These are phyloP conservation scores for Nycticebus coucang DNA, from an alignment of 2,113 vertebrate genomes.

Conservation along the genomic window DNA sequence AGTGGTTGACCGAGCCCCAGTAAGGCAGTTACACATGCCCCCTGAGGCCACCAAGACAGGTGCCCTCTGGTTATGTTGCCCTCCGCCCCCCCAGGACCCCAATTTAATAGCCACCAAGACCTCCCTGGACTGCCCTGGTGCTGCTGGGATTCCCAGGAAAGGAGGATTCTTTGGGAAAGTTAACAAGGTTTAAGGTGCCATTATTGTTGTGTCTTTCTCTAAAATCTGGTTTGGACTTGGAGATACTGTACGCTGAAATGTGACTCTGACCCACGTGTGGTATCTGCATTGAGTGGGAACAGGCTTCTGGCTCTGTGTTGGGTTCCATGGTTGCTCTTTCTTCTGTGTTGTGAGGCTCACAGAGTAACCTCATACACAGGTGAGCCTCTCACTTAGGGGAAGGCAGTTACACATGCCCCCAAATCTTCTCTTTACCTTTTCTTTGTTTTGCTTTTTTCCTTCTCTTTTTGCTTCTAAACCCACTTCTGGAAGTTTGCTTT, in stretches of 20 bases:
- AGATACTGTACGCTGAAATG: fast-evolving
- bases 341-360: too few species aligned
- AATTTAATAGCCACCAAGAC: background rate
- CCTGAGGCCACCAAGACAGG: too few species aligned
- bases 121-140: fast-evolving
- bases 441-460: background rate
- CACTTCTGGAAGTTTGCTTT: background rate
- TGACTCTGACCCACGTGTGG: fast-evolving
- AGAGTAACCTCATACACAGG: background rate
- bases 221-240: background rate
- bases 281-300: background rate
- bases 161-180: background rate
- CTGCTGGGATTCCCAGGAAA: background rate
- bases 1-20: background rate
- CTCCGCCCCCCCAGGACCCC: too few species aligned
- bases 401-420: fast-evolving
- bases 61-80: too few species aligned
- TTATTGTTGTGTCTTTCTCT: background rate
- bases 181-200: background rate
- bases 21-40: too few species aligned
- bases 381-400: fast-evolving
- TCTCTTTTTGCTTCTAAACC: background rate
- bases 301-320: background rate
- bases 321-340: background rate
- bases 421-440: background rate